These are phyloP conservation scores for Muscicapa comitata DNA, from an alignment of 2,797 vertebrate species.

Conservation along the genomic window DNA sequence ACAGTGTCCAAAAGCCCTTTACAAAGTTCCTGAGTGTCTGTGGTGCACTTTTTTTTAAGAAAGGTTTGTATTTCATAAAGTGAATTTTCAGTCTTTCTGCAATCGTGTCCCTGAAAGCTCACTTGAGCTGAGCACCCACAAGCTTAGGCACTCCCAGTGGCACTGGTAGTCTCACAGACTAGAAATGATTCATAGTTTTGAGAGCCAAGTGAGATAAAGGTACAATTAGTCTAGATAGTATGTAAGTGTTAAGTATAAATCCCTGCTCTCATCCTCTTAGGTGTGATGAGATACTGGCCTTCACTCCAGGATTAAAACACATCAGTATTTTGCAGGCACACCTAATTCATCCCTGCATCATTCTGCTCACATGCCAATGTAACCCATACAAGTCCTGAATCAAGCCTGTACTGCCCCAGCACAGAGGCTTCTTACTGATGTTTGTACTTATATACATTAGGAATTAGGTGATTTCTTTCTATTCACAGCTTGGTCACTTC, in stretches of 20 bases:
- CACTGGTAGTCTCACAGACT: not conserved
- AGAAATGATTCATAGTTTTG: slow-evolving; percentile 4
- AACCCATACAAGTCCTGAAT: accelerated
- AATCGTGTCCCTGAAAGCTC: not conserved
- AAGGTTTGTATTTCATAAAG: not conserved
- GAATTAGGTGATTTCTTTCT: not conserved
- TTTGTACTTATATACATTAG: not conserved
- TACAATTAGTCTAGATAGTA: slow-evolving; percentile 10
- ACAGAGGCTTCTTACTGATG: not conserved
- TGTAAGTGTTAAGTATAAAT: slow-evolving; percentile 15
- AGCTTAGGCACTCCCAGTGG: not conserved
- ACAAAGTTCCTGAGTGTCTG: not conserved
- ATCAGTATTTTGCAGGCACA: not conserved
- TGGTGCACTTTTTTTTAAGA: not conserved
- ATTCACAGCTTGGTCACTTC: slow-evolving; percentile 16
- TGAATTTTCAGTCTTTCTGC: not conserved
- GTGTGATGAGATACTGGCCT: slow-evolving; percentile 25
- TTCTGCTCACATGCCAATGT: not conserved
- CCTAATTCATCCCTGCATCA: not conserved
- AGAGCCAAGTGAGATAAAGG: slow-evolving; percentile 28
- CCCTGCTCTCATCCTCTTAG: not conserved
- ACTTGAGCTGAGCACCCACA: not conserved
- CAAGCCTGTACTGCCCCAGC: not conserved
- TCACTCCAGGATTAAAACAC: not conserved
- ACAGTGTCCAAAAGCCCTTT: not conserved